phyloP scores from a whole-genome alignment of 2,888 invertebrate species.

The Melieria picta region DNA sequence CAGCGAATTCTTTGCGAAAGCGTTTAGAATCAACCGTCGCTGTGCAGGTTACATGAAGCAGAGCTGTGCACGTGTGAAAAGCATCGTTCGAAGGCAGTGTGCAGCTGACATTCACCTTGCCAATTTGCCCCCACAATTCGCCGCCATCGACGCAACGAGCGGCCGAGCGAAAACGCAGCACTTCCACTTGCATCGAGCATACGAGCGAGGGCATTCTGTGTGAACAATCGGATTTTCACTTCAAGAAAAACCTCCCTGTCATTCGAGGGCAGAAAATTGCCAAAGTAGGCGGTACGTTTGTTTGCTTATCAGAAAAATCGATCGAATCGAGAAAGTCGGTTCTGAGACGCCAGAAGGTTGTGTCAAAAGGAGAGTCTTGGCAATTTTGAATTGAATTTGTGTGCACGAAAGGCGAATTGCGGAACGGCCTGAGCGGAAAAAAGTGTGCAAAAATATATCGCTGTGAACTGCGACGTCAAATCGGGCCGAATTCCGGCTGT shows the following conservation, averaged over 20 bases:
- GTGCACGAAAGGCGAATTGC: constrained; percentile 9
- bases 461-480: not conserved
- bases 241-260: not conserved
- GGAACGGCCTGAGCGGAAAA: constrained; percentile 16
- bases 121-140: constrained; percentile 25
- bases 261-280: constrained; percentile 9
- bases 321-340: constrained; percentile 24
- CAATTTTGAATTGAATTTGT: not conserved
- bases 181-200: constrained; percentile 4
- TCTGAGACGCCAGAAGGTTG: constrained; percentile 13
- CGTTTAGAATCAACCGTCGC: no score
- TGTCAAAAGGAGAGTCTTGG: not conserved
- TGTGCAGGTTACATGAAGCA: no score
- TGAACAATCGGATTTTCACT: constrained; percentile 11
- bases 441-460: constrained; percentile 25
- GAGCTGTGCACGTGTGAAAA: no score
- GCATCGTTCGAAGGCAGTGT: no score
- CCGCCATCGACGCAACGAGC: constrained; percentile 11
- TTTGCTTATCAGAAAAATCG: constrained; percentile 12
- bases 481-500: constrained; percentile 35
- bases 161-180: constrained; percentile 3
- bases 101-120: not conserved
- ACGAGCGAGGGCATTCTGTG: constrained; percentile 12
- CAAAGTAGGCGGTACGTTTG: constrained; percentile 19
- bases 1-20: no score